Percentiles rank a stretch among this genome's conserved stretches.
Evolutionary conservation across 2,888 invertebrate species (phyloP).

Genomic region (Mythimna loreyi): DNA sequence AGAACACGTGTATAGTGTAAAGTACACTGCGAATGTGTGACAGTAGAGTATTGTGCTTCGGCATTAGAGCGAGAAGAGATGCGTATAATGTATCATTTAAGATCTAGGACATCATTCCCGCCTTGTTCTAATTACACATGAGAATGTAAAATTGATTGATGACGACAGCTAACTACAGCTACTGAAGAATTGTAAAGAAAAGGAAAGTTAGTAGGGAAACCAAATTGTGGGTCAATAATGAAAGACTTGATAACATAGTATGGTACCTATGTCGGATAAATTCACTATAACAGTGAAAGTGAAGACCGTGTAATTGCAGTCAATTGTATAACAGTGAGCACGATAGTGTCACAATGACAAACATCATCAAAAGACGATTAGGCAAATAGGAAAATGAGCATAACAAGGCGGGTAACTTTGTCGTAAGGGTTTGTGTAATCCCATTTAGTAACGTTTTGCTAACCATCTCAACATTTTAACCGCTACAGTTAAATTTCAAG

Average conservation of each 20-base stretch:
- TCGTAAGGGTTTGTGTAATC: conserved; percentile 76
- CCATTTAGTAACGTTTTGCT: conserved; percentile 76
- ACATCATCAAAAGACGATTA: conserved; percentile 84
- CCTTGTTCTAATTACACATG: conserved; percentile 81
- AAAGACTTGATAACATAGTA: conserved; percentile 58
- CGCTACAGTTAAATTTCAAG: conserved; percentile 45
- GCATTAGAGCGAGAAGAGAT: conserved; percentile 88
- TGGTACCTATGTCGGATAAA: conserved; percentile 51
- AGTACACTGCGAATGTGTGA: conserved; percentile 71
- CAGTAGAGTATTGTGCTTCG: conserved; percentile 83
- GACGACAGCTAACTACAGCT: conserved; percentile 45
- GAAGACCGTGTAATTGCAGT: conserved; percentile 76
- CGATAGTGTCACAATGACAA: conserved; percentile 75
- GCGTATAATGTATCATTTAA: conserved; percentile 83
- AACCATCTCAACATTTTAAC: conserved; percentile 65
- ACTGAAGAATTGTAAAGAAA: conserved; percentile 49
- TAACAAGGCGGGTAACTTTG: conserved; percentile 73
- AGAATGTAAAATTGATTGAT: conserved; percentile 77
- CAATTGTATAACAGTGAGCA: conserved; percentile 76
- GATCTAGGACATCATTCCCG: conserved; percentile 86
- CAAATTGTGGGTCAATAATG: conserved; percentile 52
- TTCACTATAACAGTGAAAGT: conserved; percentile 77
- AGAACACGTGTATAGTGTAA: conserved; percentile 53
- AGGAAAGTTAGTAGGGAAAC: conserved; percentile 43
- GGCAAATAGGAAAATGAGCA: conserved; percentile 77